phyloP scores from a whole-genome alignment of 2,888 invertebrate species.

The Drosophila atroscutellata region DNA sequence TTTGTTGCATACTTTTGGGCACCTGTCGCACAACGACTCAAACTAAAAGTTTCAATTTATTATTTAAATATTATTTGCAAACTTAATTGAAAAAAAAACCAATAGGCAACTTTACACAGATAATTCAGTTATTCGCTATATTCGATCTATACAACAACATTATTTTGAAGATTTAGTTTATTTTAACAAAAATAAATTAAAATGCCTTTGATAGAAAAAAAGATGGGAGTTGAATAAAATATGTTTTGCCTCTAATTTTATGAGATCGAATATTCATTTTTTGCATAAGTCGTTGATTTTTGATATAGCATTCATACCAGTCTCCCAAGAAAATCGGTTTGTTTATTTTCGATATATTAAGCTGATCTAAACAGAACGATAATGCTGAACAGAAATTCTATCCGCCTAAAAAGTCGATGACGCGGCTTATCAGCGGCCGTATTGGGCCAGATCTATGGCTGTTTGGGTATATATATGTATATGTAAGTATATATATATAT shows the following conservation, averaged over 20 bases:
- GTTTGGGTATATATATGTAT: not conserved
- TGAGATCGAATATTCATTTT: not conserved
- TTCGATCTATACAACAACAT: not conserved
- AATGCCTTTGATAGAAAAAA: not conserved
- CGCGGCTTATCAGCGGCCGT: slow-evolving; percentile 48
- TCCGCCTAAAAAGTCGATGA: slow-evolving; percentile 38
- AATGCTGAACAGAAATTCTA: not conserved
- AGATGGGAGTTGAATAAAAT: not conserved
- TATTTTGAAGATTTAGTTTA: not conserved
- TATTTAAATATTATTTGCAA: not conserved
- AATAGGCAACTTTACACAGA: not conserved
- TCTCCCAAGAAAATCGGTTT: not conserved
- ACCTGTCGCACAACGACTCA: not conserved
- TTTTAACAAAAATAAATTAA: not conserved
- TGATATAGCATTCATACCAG: not conserved
- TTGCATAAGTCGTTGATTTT: not conserved
- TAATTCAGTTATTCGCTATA: not conserved
- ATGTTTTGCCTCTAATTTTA: not conserved
- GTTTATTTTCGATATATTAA: not conserved
- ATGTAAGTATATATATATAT: not conserved
- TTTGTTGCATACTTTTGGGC: slow-evolving; percentile 57
- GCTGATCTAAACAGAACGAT: not conserved
- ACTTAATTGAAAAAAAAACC: not conserved
- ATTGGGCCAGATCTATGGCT: slow-evolving; percentile 2
- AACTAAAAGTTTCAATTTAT: not conserved